A percentile compares a stretch with the other conserved stretches of the same genome.
Conservation (phyloP, 2,888 invertebrate genomes). For the Amphiduros pacificus region DNA sequence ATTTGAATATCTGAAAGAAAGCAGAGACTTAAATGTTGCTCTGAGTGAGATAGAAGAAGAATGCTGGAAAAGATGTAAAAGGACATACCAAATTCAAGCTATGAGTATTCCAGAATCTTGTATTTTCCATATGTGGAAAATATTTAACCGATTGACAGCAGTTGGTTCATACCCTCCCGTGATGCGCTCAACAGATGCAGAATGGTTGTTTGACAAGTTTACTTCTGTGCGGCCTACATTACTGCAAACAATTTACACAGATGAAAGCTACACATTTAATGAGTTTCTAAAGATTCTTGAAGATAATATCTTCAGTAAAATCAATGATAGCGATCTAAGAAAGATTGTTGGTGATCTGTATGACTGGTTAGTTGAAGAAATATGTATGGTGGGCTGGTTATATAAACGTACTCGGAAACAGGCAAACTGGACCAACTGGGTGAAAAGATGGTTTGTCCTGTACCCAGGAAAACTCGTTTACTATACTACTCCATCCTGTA, state of each 20-base stretch:
- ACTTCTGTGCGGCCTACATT: constrained; percentile 1
- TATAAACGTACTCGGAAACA: constrained; percentile 27
- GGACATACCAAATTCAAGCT: not conserved
- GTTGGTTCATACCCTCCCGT: constrained; percentile 27
- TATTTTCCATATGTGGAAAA: constrained; percentile 25
- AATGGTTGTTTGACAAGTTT: constrained; percentile 28
- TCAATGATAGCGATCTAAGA: not conserved
- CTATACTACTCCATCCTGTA: constrained; percentile 15
- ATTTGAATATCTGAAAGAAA: not conserved
- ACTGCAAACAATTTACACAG: no score
- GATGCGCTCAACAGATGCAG: constrained; percentile 16
- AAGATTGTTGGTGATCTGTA: constrained; percentile 27
- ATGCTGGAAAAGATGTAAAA: constrained; percentile 6
- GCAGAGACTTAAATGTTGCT: not conserved
- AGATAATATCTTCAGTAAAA: not conserved
- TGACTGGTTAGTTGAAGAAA: constrained; percentile 28
- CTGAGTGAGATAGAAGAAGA: constrained; percentile 1
- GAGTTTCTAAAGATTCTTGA: not conserved
- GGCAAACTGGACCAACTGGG: constrained; percentile 33
- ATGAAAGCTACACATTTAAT: no score
- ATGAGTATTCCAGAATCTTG: constrained; percentile 7
- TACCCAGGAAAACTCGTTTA: constrained; percentile 21
- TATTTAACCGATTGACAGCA: constrained; percentile 25
- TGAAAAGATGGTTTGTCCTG: constrained; percentile 29
- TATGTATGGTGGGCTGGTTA: constrained; percentile 28